phyloP scores from a whole-genome alignment of 53 echinoderm and acorn worm species.

The Hippasteria phrygiana region DNA sequence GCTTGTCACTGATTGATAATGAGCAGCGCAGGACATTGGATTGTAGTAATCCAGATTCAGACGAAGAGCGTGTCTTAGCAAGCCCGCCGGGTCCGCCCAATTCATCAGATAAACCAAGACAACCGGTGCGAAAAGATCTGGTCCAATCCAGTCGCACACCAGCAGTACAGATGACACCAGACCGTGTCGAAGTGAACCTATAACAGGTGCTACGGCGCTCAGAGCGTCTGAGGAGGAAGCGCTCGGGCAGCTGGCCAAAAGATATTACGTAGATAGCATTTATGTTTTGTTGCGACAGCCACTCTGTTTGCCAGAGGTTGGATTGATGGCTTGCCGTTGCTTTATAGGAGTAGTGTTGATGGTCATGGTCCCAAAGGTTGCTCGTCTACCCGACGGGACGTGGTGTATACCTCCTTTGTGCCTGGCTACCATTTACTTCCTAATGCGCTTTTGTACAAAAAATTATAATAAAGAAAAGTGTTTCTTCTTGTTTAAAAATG shows the following conservation, averaged over 20 bases:
- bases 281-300: too few species aligned
- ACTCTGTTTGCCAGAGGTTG: not conserved
- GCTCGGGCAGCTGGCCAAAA: conserved; percentile 35
- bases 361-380: not conserved
- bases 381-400: not conserved
- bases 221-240: conserved; percentile 15
- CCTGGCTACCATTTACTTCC: not conserved
- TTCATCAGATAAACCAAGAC: not conserved
- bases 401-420: conserved; percentile 33
- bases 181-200: not conserved
- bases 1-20: not conserved
- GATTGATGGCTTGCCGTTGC: not conserved
- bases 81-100: not conserved
- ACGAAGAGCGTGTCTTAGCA: not conserved
- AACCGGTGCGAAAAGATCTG: not conserved
- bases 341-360: not conserved
- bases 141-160: not conserved
- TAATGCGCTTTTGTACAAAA: not conserved
- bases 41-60: not conserved
- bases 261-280: not conserved
- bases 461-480: not conserved
- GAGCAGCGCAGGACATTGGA: not conserved
- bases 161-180: too few species aligned
- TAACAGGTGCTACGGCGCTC: not conserved
- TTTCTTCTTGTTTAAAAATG: not conserved